phyloP scores from a whole-genome alignment of 2,113 vertebrate species.

The Ageneiosus marmoratus region DNA sequence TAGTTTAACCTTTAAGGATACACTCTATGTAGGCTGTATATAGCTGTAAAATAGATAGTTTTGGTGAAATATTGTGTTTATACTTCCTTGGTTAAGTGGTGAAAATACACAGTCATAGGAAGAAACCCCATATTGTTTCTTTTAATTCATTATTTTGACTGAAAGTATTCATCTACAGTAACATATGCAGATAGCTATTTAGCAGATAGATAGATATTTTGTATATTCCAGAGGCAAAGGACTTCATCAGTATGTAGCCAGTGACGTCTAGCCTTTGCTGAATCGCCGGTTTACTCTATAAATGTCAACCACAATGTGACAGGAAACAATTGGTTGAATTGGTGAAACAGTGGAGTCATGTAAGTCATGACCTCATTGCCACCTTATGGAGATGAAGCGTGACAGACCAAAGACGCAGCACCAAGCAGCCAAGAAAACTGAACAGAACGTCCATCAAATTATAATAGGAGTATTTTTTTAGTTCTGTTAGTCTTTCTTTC shows the following conservation, averaged over 20 bases:
- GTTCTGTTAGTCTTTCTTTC: too few species aligned
- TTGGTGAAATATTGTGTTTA: too few species aligned
- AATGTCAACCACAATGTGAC: slow-evolving; percentile 11
- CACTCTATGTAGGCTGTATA: too few species aligned
- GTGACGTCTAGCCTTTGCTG: slow-evolving; percentile 6
- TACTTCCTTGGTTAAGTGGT: too few species aligned
- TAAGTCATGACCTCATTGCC: neutral
- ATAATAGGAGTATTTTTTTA: neutral
- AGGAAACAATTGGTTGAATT: neutral
- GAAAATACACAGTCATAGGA: neutral
- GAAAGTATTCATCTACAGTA: neutral
- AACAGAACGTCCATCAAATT: neutral
- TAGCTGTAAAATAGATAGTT: too few species aligned
- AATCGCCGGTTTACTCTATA: neutral
- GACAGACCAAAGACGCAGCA: neutral
- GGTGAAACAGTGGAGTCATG: neutral
- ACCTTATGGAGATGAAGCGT: neutral
- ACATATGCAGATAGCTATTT: neutral
- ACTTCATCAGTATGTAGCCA: neutral
- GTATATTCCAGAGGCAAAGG: neutral
- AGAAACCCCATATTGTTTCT: neutral
- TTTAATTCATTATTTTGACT: too few species aligned
- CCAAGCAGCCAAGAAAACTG: neutral
- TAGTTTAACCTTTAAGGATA: neutral
- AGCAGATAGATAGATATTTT: neutral